Evolutionary conservation across 2,888 invertebrate species (phyloP).

Genomic region (Rhorus exstirpatorius): DNA sequence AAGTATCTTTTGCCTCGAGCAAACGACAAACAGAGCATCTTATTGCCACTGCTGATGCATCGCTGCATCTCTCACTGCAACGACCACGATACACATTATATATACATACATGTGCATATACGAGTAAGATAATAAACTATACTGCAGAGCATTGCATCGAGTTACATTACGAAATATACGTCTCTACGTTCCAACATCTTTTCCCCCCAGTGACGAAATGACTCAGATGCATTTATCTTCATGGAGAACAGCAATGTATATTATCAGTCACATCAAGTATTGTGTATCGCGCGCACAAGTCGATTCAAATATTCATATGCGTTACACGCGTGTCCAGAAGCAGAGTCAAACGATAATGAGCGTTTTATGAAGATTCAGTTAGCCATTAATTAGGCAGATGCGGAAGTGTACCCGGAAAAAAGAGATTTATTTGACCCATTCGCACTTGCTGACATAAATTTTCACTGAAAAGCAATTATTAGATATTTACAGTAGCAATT

Average conservation of each 20-base stretch:
- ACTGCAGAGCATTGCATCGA: constrained; percentile 36
- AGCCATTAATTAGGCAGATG: constrained; percentile 17
- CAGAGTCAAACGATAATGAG: constrained; percentile 42
- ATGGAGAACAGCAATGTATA: constrained; percentile 18
- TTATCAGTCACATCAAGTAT: constrained; percentile 26
- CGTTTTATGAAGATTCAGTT: constrained; percentile 34
- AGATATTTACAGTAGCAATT: not conserved
- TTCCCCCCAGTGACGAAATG: constrained; percentile 36
- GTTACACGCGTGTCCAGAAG: not conserved
- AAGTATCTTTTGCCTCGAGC: constrained; percentile 20
- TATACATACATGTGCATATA: not conserved
- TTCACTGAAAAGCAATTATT: constrained; percentile 3
- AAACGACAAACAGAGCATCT: constrained; percentile 36
- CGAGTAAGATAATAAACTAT: constrained; percentile 33
- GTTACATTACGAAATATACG: constrained; percentile 30
- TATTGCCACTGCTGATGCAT: constrained; percentile 36
- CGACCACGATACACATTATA: constrained; percentile 7
- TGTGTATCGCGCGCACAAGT: not conserved
- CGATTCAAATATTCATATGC: constrained; percentile 21
- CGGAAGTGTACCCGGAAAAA: constrained; percentile 33
- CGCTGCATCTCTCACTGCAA: constrained; percentile 26
- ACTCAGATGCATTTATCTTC: constrained; percentile 54
- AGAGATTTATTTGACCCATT: constrained; percentile 10
- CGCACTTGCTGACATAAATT: not conserved
- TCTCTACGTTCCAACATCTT: constrained; percentile 23